These are phyloP conservation scores for Sabatieria punctata DNA, from an alignment of 2,888 invertebrate genomes.

Conservation along the genomic window DNA sequence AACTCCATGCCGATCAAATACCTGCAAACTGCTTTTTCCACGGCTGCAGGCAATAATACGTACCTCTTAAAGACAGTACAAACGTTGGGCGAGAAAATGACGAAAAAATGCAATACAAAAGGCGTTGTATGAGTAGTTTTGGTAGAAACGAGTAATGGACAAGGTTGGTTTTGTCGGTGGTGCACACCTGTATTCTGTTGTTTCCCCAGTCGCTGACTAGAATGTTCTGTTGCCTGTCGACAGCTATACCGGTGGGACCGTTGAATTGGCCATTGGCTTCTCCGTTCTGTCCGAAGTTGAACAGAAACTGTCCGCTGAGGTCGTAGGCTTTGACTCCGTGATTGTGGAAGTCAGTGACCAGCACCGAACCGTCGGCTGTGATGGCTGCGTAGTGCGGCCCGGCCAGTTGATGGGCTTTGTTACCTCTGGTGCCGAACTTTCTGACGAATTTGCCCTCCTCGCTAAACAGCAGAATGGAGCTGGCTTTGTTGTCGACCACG, in stretches of 20 bases:
- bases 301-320: slow-evolving; percentile 37
- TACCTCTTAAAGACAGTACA: no score
- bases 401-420: slow-evolving; percentile 38
- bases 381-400: slow-evolving; percentile 43
- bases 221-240: slow-evolving; percentile 39
- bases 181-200: slow-evolving; percentile 39
- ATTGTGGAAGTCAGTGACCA: slow-evolving; percentile 42
- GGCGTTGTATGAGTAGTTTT: no score
- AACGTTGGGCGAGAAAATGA: no score
- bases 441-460: slow-evolving; percentile 38
- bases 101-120: no score
- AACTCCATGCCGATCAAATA: no score
- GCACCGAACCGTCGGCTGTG: slow-evolving; percentile 36
- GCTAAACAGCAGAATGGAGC: slow-evolving; percentile 36
- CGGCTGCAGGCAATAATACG: no score
- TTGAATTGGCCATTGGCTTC: slow-evolving; percentile 42
- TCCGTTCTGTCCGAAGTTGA: slow-evolving; percentile 41
- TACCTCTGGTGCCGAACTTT: slow-evolving; percentile 33
- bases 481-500: slow-evolving; percentile 41
- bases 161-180: no score
- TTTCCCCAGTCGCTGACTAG: slow-evolving; percentile 43
- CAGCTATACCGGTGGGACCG: slow-evolving; percentile 41
- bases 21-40: no score
- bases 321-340: slow-evolving; percentile 41
- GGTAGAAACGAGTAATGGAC: no score